Percentiles rank a stretch among this genome's conserved stretches.
phyloP scores from a whole-genome alignment of 2,113 vertebrate species.

The Nothocercus julius region DNA sequence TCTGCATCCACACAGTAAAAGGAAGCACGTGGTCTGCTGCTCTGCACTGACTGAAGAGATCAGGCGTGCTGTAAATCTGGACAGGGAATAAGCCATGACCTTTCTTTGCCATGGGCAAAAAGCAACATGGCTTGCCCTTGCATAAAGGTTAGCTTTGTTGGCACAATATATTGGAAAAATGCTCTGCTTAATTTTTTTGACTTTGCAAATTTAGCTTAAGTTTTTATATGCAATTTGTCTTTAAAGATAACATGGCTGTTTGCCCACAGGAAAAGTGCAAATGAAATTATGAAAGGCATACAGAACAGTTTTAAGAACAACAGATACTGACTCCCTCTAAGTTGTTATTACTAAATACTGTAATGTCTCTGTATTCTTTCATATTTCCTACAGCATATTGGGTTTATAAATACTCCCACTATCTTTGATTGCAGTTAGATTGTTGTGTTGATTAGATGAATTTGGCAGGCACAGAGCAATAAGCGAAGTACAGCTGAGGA shows the following conservation, averaged over 20 bases:
- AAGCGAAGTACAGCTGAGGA: slow-evolving; percentile 15
- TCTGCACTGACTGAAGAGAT: background rate
- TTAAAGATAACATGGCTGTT: background rate
- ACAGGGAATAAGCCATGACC: background rate
- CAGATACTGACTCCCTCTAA: background rate
- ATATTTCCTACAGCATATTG: slow-evolving; percentile 41
- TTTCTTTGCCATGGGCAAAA: background rate
- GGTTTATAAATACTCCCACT: slow-evolving; percentile 60
- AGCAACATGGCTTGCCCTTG: accelerated
- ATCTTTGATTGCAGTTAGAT: slow-evolving; percentile 56
- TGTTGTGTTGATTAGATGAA: slow-evolving; percentile 25
- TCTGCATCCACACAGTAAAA: background rate
- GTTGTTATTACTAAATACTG: background rate
- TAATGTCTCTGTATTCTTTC: slow-evolving; percentile 50
- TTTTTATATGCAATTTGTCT: background rate
- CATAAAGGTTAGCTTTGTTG: background rate
- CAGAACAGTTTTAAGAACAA: background rate
- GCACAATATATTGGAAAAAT: background rate
- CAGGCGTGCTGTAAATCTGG: accelerated
- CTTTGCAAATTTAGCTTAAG: background rate
- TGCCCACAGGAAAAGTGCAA: background rate
- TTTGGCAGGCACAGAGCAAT: background rate
- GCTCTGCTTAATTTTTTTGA: background rate
- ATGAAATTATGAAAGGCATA: background rate
- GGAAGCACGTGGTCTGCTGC: accelerated